These are phyloP conservation scores for Neopelma chrysocephalum DNA, from an alignment of 2,797 vertebrate genomes.

Conservation along the genomic window DNA sequence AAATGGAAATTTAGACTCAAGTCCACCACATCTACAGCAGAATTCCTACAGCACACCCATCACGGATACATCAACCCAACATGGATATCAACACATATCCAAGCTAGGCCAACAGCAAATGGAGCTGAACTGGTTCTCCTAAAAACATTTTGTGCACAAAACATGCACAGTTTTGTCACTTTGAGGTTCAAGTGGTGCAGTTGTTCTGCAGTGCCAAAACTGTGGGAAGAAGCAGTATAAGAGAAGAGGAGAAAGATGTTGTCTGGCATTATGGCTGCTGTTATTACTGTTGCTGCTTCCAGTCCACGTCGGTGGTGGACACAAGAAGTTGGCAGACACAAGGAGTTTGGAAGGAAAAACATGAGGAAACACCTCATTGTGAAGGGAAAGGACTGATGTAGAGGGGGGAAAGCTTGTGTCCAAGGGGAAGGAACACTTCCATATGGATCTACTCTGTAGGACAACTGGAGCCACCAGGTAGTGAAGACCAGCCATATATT, in stretches of 20 bases:
- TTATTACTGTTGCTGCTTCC: background rate
- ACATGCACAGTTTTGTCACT: background rate
- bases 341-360: background rate
- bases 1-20: background rate
- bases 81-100: fast-evolving
- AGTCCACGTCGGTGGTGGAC: background rate
- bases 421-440: background rate
- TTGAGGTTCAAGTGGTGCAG: background rate
- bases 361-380: background rate
- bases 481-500: background rate
- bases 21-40: background rate
- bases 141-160: background rate
- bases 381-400: background rate
- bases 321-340: background rate
- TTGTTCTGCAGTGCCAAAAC: background rate
- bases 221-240: background rate
- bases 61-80: background rate
- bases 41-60: background rate
- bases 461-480: background rate
- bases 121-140: background rate
- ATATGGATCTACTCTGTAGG: background rate
- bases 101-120: background rate
- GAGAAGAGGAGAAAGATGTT: background rate
- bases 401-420: background rate
- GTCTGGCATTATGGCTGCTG: background rate